phyloP scores from a whole-genome alignment of 2,113 vertebrate genomes.

The Rhinoderma darwinii region DNA sequence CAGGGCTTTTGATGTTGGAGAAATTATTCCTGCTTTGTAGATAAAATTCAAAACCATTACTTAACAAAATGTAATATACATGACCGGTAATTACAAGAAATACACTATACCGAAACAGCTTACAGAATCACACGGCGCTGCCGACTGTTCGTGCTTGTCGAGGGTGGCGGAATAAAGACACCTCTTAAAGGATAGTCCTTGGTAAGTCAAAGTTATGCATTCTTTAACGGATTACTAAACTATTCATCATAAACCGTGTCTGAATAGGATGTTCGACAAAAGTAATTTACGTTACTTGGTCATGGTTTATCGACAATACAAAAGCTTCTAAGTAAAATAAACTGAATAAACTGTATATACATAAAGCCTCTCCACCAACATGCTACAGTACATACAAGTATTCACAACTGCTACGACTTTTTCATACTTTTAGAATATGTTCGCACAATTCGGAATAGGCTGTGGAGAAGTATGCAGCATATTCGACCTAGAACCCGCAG shows the following conservation, averaged over 20 bases:
- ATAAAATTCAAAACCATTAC: conserved; percentile 39
- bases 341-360: background rate
- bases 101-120: background rate
- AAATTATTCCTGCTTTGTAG: conserved; percentile 37
- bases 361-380: no score
- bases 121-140: background rate
- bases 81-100: conserved; percentile 35
- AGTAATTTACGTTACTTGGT: background rate
- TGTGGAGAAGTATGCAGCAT: no score
- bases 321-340: background rate
- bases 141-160: background rate
- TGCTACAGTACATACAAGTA: no score
- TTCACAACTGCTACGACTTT: no score
- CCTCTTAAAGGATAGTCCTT: background rate
- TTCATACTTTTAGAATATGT: no score
- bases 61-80: conserved; percentile 39
- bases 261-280: background rate
- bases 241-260: background rate
- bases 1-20: conserved; percentile 26
- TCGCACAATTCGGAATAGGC: no score
- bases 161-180: conserved; percentile 23
- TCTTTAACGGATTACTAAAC: conserved; percentile 15
- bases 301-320: background rate
- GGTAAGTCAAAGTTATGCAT: conserved; percentile 1
- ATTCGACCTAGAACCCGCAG: no score